Conservation (phyloP, 2,888 invertebrate genomes). For the Lasioglossum zephyrum region DNA sequence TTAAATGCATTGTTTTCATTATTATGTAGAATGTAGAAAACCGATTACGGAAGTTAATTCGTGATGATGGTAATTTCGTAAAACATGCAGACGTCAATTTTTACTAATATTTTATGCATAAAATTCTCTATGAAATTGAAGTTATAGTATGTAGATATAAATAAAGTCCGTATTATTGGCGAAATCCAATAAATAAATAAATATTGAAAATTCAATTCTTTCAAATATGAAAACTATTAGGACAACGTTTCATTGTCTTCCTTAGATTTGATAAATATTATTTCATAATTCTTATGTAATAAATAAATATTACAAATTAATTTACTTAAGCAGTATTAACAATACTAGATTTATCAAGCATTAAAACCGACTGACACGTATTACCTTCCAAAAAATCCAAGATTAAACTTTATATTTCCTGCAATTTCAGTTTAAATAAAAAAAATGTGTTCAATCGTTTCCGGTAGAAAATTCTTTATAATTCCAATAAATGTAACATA, state of each 20-base stretch:
- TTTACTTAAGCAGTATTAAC: too few relatives aligned
- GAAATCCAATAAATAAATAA: too few relatives aligned
- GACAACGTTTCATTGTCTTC: neutral
- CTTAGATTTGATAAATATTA: neutral
- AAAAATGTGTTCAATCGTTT: too few relatives aligned
- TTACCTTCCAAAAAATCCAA: too few relatives aligned
- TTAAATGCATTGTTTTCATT: neutral
- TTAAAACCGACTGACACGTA: too few relatives aligned
- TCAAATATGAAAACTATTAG: neutral
- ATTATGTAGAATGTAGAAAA: neutral
- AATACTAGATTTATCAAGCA: neutral
- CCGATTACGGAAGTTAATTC: neutral
- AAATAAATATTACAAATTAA: neutral
- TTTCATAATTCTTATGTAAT: neutral
- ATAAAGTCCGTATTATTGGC: too few relatives aligned
- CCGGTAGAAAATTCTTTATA: neutral
- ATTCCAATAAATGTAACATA: neutral
- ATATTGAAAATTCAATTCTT: neutral
- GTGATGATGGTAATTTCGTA: neutral
- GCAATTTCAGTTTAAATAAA: too few relatives aligned
- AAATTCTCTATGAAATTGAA: too few relatives aligned
- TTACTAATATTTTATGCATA: neutral
- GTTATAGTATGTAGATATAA: too few relatives aligned
- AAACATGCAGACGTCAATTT: neutral
- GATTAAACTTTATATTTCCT: too few relatives aligned